Percentiles rank a stretch among this genome's conserved stretches.
phyloP scores from a whole-genome alignment of 1,140 invertebrate genomes.

The Pinna nobilis region DNA sequence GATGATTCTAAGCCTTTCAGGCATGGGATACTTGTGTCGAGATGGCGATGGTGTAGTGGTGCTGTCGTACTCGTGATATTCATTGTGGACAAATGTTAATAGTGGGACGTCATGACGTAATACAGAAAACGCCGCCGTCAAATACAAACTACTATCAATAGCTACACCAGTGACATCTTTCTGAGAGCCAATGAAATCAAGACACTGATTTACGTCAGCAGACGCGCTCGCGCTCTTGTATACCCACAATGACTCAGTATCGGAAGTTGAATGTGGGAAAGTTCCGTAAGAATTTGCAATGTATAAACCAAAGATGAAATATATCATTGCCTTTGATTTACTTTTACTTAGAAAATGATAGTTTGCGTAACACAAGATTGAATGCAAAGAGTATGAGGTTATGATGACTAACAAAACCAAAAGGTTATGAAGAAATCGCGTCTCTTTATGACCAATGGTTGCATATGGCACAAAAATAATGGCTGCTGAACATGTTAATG shows the following conservation, averaged over 20 bases:
- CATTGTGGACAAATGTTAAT: conserved; percentile 60
- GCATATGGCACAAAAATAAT: conserved; percentile 35
- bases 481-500: neutral
- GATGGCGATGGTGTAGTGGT: neutral
- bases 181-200: conserved; percentile 60
- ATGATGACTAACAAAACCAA: conserved; percentile 49
- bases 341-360: neutral
- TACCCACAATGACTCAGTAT: neutral
- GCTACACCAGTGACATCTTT: conserved; percentile 67
- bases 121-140: conserved; percentile 60
- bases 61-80: conserved; percentile 62
- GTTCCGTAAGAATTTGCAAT: conserved; percentile 8
- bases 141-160: conserved; percentile 60
- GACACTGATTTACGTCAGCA: conserved; percentile 58
- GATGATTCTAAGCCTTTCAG: conserved; percentile 25
- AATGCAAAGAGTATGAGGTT: conserved; percentile 37
- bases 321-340: neutral
- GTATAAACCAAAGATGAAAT: neutral
- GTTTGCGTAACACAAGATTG: neutral
- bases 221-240: conserved; percentile 41
- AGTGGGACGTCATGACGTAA: conserved; percentile 64
- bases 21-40: conserved; percentile 8
- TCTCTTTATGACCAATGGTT: conserved; percentile 49
- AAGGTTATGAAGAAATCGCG: conserved; percentile 56
- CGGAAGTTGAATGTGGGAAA: neutral